A percentile compares a stretch with the other conserved stretches of the same genome.
Conservation (phyloP, 2,797 vertebrate genomes). For the Hemibagrus guttatus region DNA sequence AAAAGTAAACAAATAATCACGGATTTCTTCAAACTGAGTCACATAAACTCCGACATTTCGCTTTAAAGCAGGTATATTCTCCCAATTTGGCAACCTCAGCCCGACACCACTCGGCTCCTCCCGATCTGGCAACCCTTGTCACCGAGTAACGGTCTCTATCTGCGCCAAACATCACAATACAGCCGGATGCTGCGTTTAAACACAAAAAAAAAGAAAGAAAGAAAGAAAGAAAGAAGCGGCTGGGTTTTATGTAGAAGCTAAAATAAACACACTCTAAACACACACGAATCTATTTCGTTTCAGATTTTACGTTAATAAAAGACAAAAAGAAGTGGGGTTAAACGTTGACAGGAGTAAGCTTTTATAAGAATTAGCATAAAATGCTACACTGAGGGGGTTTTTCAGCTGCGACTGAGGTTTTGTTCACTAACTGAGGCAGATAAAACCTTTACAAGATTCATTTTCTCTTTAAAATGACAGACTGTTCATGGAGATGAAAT, state of each 20-base stretch:
- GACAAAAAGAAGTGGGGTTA: rapidly evolving
- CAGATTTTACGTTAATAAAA: neutral
- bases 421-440: neutral
- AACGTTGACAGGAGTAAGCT: no score
- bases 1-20: no score
- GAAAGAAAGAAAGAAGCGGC: no score
- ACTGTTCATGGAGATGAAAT: neutral
- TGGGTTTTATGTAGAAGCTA: no score
- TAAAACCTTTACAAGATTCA: neutral
- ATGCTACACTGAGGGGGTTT: neutral
- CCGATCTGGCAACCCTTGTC: conserved; percentile 8
- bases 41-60: neutral
- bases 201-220: neutral
- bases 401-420: neutral
- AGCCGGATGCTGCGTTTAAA: conserved; percentile 9
- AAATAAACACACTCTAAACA: no score
- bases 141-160: conserved; percentile 27
- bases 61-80: rapidly evolving
- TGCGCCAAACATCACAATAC: conserved; percentile 9
- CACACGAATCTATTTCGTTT: neutral
- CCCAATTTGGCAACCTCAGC: neutral
- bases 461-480: neutral
- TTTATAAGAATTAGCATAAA: neutral
- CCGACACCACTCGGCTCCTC: neutral
- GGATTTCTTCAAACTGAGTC: neutral